These are phyloP conservation scores for Cryptotermes secundus DNA, from an alignment of 1,140 invertebrate species.

Conservation along the genomic window DNA sequence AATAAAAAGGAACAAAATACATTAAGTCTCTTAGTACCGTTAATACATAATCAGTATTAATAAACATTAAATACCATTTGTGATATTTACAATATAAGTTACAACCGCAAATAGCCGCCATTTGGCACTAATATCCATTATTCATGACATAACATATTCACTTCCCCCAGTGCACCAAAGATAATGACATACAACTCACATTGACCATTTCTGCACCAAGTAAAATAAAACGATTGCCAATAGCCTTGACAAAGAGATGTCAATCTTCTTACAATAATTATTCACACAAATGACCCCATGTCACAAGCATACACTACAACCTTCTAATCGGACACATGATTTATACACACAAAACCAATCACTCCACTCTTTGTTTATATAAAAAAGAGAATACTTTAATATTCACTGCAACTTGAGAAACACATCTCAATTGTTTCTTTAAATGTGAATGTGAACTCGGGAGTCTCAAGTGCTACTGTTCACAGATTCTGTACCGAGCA, in stretches of 20 bases:
- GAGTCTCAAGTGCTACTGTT: neutral
- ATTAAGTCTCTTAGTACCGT: constrained; percentile 16
- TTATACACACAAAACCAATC: neutral
- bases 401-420: neutral
- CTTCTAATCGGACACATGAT: neutral
- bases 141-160: neutral
- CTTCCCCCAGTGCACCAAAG: neutral
- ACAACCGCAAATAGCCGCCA: constrained; percentile 5
- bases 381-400: neutral
- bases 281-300: neutral
- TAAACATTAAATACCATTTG: constrained; percentile 5
- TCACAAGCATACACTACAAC: neutral
- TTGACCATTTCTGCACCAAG: constrained; percentile 4
- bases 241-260: neutral
- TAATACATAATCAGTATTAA: constrained; percentile 10
- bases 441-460: neutral
- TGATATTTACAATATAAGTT: constrained; percentile 13
- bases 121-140: constrained; percentile 11
- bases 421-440: neutral
- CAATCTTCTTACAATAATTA: neutral
- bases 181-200: neutral
- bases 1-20: neutral
- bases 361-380: neutral
- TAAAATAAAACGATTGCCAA: neutral
- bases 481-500: neutral